phyloP scores from a whole-genome alignment of 2,888 invertebrate species.

The Dolichomitus sp. region DNA sequence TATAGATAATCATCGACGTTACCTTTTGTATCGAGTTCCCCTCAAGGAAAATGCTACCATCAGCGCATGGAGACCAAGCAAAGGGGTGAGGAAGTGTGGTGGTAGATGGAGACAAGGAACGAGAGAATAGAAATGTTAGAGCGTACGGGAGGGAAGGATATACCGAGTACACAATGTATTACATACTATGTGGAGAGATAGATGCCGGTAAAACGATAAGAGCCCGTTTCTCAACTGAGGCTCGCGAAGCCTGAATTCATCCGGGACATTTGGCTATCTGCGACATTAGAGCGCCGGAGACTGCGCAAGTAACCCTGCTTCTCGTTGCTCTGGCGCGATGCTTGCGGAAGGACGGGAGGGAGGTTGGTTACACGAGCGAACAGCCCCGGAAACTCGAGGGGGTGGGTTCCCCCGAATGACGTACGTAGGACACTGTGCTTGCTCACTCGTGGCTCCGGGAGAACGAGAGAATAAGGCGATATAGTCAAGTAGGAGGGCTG shows the following conservation, averaged over 20 bases:
- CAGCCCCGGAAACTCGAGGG: conserved; percentile 44
- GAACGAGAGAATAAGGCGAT: conserved; percentile 38
- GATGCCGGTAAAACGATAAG: conserved; percentile 73
- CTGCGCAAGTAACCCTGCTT: conserved; percentile 50
- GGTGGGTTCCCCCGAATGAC: conserved; percentile 57
- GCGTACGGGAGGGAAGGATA: conserved; percentile 31
- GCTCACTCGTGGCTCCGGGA: conserved; percentile 45
- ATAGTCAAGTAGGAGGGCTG: conserved; percentile 38
- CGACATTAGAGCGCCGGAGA: conserved; percentile 71
- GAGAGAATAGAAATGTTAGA: conserved; percentile 30
- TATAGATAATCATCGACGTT: conserved; percentile 71
- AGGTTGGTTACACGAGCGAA: conserved; percentile 41
- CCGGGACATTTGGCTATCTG: conserved; percentile 79
- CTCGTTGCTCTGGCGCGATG: conserved; percentile 38
- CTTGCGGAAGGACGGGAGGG: conserved; percentile 62
- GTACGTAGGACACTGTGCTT: conserved; percentile 35
- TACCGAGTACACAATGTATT: conserved; percentile 33
- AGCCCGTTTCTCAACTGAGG: conserved; percentile 68
- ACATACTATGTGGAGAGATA: conserved; percentile 55
- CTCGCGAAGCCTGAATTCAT: conserved; percentile 72
- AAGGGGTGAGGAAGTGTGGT: conserved; percentile 27
- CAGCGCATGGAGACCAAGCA: conserved; percentile 32
- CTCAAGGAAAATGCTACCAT: conserved; percentile 65
- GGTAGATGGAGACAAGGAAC: conserved; percentile 27
- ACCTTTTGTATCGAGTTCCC: conserved; percentile 69